A percentile compares a stretch with the other conserved stretches of the same genome.
These are phyloP conservation scores for Crambe crambe DNA, from an alignment of 37 sponge, comb jelly and placozoan species.

Conservation along the genomic window DNA sequence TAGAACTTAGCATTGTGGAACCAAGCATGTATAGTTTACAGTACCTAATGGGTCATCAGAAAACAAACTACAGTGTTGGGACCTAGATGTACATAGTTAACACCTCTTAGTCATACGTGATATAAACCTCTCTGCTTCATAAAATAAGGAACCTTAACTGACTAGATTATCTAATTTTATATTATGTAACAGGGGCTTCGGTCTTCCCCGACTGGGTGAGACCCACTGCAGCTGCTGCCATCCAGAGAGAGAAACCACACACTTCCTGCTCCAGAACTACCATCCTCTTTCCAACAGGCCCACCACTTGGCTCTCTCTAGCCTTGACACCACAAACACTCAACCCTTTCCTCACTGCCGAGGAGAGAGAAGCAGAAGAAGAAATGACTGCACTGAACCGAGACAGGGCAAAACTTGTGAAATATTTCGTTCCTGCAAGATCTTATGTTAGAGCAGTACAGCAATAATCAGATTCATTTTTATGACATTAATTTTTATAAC, in stretches of 20 bases:
- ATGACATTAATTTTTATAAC: background rate
- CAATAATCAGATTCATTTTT: too few species aligned
- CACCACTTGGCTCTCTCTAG: too few species aligned
- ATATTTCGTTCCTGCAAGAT: constrained; percentile 37
- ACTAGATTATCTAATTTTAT: too few species aligned
- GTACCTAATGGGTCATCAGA: too few species aligned
- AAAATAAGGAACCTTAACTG: too few species aligned
- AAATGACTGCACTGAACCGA: background rate
- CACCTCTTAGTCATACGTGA: too few species aligned
- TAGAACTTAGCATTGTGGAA: too few species aligned
- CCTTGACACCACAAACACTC: constrained; percentile 44
- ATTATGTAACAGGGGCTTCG: too few species aligned
- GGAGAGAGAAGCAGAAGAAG: constrained; percentile 21
- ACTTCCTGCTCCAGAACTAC: constrained; percentile 20
- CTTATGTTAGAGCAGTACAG: background rate
- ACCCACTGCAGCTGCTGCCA: constrained; percentile 87
- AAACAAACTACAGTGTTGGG: too few species aligned
- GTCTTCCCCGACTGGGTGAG: constrained; percentile 75
- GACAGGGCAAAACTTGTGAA: background rate
- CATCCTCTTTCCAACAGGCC: background rate
- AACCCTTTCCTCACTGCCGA: constrained; percentile 65
- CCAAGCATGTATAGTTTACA: too few species aligned
- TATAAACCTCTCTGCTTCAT: too few species aligned
- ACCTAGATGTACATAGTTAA: too few species aligned
- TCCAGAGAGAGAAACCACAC: constrained; percentile 82